These are phyloP conservation scores for Anisognathus igniventris DNA, from an alignment of 2,797 vertebrate species.

Conservation along the genomic window DNA sequence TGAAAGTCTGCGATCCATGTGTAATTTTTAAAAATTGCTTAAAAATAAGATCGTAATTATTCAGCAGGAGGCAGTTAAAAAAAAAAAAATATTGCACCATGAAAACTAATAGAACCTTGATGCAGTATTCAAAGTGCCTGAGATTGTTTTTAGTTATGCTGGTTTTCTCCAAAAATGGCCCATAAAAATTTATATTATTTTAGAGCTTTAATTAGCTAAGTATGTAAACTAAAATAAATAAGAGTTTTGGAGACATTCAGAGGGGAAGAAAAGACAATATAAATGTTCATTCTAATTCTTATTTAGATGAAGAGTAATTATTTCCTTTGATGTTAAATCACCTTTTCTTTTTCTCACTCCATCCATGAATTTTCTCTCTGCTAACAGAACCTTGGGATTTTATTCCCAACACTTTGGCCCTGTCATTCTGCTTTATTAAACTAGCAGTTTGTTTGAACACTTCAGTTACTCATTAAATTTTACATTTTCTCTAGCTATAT, in stretches of 20 bases:
- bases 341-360: not conserved
- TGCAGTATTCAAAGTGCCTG: not conserved
- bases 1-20: not conserved
- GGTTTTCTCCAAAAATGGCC: conserved; percentile 30
- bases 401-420: conserved; percentile 6
- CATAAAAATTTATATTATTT: conserved; percentile 47
- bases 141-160: not conserved
- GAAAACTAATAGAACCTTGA: conserved; percentile 26
- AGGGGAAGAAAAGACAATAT: not conserved
- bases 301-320: conserved; percentile 46
- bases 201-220: conserved; percentile 52
- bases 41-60: conserved; percentile 4
- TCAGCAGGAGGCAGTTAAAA: not conserved
- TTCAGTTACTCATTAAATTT: conserved; percentile 39
- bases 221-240: conserved; percentile 37
- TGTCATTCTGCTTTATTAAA: conserved; percentile 18
- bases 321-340: conserved; percentile 35
- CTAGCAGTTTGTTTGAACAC: conserved; percentile 20
- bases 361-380: conserved; percentile 8
- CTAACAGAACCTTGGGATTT: conserved; percentile 5
- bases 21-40: conserved; percentile 28
- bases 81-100: not conserved
- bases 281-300: conserved; percentile 4
- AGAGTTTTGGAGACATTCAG: not conserved
- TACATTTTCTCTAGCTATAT: conserved; percentile 40